Evolutionary conservation across 2,888 invertebrate species (phyloP), one percentile per base, ranked within the genome.

Genomic region (Drosophila percnosoma): DNA sequence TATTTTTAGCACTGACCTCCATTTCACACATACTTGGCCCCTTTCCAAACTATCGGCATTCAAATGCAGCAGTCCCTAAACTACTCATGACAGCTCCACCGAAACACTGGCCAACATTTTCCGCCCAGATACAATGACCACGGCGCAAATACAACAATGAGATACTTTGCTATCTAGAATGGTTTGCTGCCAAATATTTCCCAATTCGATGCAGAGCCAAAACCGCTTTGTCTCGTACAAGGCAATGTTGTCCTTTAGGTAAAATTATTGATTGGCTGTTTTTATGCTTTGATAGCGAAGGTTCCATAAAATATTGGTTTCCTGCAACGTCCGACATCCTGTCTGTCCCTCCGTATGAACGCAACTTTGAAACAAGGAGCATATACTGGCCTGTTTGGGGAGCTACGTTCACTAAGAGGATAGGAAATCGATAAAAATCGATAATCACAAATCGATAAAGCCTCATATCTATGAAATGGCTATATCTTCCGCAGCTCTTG

Each of bases 1-100:
- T 49, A 24, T 15, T 45, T 49, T 59, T 51, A 49, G 42, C 69
- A 63, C 49, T 63, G 49, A 42, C 24, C 40, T 55, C 24, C 11
- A 49, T 42, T 48, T 29, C 38, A 34, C 42, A 45, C 33, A 48
- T 36, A 13, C 34, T 60, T 75, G 76, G 70, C 70, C 45, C 40
- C 29, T 52, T 13, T 60, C 71, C 64, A 76, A 70, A 34, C 33
- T 59, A 69, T 75, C 58, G 59, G 18, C 59, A 58, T 42, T 3
- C 24, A 15, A 38, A 49, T 33, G 59, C 33, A 36, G 27, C 48
- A 27, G 49, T n/a, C 54, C 10, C 18, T 1, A 49, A 15, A 27
- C 27, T 1, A 27, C 5, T 1, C 27, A 5, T 49, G 49, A 27
- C 27, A 18, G 49, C 49, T 18, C 68, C 18, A 29, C 49, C 18